Evolutionary conservation across 2,797 vertebrate genomes (phyloP).

Genomic region (Numenius phaeopus): DNA sequence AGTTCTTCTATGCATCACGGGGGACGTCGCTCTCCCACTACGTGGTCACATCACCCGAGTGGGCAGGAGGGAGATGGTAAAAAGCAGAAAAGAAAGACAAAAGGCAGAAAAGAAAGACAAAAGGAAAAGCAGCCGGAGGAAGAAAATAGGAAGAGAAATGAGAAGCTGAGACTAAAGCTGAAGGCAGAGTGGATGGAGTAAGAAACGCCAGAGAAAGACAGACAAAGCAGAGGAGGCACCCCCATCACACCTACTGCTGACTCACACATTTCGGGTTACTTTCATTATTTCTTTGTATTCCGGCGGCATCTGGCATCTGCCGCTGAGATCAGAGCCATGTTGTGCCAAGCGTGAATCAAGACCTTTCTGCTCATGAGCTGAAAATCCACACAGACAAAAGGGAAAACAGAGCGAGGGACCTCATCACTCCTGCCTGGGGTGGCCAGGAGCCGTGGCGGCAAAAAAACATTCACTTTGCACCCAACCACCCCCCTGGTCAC

Average conservation of each 20-base stretch:
- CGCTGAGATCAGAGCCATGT: conserved; percentile 15
- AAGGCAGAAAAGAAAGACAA: background rate
- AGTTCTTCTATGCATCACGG: background rate
- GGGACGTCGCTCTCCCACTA: background rate
- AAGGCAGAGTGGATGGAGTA: background rate
- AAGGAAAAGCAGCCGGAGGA: background rate
- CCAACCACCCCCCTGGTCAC: background rate
- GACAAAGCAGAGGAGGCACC: conserved; percentile 35
- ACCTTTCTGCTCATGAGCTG: conserved; percentile 25
- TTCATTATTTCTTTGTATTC: conserved; percentile 47
- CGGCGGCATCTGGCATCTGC: conserved; percentile 55
- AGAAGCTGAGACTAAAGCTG: conserved; percentile 10
- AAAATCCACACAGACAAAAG: conserved; percentile 29
- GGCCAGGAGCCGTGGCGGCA: background rate
- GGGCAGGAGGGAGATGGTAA: background rate
- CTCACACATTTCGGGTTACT: conserved; percentile 29
- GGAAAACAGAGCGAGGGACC: background rate
- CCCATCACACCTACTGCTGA: conserved; percentile 55
- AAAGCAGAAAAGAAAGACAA: background rate
- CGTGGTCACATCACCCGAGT: background rate
- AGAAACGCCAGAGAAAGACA: background rate
- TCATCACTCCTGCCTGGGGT: background rate
- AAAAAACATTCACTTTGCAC: background rate
- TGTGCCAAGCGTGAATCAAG: conserved; percentile 50
- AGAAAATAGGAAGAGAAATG: background rate